These are phyloP conservation scores for Isaurus tuberculatus DNA, from an alignment of 92 coral and sea anemone species.

Conservation along the genomic window DNA sequence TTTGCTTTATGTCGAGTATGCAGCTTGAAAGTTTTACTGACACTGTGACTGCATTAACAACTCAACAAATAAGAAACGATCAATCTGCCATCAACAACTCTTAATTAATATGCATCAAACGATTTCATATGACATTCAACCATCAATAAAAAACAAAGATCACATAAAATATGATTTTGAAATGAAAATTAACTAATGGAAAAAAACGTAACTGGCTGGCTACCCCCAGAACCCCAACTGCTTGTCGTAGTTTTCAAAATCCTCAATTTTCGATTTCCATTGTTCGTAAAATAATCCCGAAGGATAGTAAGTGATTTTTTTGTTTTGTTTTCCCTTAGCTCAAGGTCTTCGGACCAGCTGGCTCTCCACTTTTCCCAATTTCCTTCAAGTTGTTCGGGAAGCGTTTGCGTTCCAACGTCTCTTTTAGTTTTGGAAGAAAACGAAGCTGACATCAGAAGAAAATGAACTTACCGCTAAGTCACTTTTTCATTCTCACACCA, in stretches of 20 bases:
- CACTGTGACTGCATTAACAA: neutral
- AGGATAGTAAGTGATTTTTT: neutral
- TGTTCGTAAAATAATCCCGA: too few relatives aligned
- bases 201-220: neutral
- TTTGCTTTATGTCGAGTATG: neutral
- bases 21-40: slow-evolving; percentile 5
- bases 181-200: neutral
- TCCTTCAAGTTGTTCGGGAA: neutral
- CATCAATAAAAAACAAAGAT: too few relatives aligned
- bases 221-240: neutral
- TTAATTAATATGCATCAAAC: neutral
- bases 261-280: too few relatives aligned
- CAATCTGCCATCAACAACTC: neutral
- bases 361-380: neutral
- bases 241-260: too few relatives aligned
- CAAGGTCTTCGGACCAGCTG: neutral
- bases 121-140: neutral
- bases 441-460: too few relatives aligned
- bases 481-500: slow-evolving; percentile 13
- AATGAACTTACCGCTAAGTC: neutral
- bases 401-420: too few relatives aligned
- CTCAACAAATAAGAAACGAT: neutral
- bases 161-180: too few relatives aligned
- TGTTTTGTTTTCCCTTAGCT: neutral
- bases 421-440: neutral